A percentile compares a stretch with the other conserved stretches of the same genome.
phyloP scores from a whole-genome alignment of 1,140 invertebrate species.

The Paramacrobiotus metropolitanus region DNA sequence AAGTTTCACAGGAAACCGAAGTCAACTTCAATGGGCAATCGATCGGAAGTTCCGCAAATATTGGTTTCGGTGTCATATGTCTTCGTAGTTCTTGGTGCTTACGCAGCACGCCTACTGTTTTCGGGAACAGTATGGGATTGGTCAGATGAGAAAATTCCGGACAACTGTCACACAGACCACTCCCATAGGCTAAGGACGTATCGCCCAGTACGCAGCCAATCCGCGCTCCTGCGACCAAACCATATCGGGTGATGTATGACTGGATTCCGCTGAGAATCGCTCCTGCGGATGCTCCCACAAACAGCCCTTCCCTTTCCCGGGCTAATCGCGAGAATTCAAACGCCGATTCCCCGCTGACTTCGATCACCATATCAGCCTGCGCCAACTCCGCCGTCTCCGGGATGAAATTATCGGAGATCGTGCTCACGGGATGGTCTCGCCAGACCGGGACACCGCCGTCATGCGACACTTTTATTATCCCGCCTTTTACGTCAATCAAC shows the following conservation, averaged over 20 bases:
- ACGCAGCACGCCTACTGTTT: background rate
- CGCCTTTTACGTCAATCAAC: background rate
- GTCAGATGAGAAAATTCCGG: background rate
- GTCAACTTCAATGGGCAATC: no score
- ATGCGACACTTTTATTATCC: background rate
- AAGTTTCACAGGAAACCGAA: no score
- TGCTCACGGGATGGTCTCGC: background rate
- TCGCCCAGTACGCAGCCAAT: background rate
- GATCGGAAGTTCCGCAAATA: no score
- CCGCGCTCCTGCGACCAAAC: background rate
- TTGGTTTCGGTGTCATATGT: no score
- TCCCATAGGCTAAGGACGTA: background rate
- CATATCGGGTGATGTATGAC: background rate
- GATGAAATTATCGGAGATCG: background rate
- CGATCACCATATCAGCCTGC: background rate
- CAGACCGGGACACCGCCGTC: background rate
- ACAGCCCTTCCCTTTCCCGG: background rate
- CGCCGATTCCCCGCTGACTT: background rate
- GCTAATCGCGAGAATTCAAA: background rate
- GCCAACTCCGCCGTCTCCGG: background rate
- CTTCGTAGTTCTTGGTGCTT: background rate
- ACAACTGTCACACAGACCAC: background rate
- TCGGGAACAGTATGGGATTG: background rate
- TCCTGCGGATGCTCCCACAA: background rate
- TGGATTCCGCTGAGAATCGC: background rate